Base-by-base conservation (phyloP, 2,888 invertebrate genomes). In the Geotrupes spiniger region DNA sequence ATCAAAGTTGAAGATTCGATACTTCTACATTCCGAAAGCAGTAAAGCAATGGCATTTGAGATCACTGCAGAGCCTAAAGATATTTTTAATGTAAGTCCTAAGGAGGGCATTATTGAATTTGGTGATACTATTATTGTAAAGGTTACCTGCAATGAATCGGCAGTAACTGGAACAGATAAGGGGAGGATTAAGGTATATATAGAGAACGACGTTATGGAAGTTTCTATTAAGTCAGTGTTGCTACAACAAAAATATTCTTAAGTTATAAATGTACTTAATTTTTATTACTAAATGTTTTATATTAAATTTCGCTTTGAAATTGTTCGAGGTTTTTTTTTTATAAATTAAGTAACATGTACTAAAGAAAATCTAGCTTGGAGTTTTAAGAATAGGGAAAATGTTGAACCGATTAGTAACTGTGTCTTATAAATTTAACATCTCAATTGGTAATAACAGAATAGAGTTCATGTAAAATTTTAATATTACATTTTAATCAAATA, bases 151-250 rank as follows among this genome's bases (percentile, higher is more conserved):
- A 21, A 17, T n/a, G 40, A 44, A 25, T n/a, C 28, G 6, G 21
- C 12, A n/a, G 26, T 21, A 10, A 26, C n/a, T 9, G 36, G 14
- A 36, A 53, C 33, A 12, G 36, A 37, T 29, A 39, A n/a, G 9
- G 44, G 41, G 2, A 49, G 33, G 21, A 37, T 52, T 36, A 11
- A 21, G 31, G 4, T 51, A 8, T 40, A 28, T 39, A 16, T 11
- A 39, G 57, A 14, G 47, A 52, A 12, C 43, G 53, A 40, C 51
- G 52, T 39, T 53, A 11, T 46, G 48, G 47, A 52, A 36, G 31
- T 49, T 17, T 1, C 28, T 37, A 45, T 53, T 10, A 53, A 49
- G 36, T 39, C 40, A 38, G n/a, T 53, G 38, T 41, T 49, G 6
- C 25, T 9, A 36, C 36, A 36, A 26, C 11, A 28, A 37, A 11